phyloP scores from a whole-genome alignment of 2,797 vertebrate species.

The Alauda arvensis region DNA sequence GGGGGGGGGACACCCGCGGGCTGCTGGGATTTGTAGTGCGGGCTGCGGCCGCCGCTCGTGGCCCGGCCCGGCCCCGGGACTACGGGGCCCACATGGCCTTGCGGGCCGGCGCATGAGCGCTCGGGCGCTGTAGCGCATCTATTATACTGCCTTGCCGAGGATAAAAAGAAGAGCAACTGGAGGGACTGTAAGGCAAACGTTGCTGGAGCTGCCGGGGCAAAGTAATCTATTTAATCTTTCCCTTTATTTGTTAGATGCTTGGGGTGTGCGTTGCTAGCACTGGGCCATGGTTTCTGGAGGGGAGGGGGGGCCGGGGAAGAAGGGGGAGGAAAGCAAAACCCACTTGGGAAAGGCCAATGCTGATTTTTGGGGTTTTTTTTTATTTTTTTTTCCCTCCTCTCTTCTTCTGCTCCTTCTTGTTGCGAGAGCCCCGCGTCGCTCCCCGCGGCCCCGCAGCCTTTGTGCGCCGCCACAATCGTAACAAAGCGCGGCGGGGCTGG shows the following conservation, averaged over 20 bases:
- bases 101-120: constrained; percentile 80
- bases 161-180: constrained; percentile 80
- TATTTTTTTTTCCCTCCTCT: not conserved
- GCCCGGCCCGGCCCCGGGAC: constrained; percentile 49
- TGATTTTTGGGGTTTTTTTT: not conserved
- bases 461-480: constrained; percentile 82
- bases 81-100: constrained; percentile 76
- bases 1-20: not conserved
- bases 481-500: constrained; percentile 80
- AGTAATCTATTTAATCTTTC: constrained; percentile 80
- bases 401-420: not conserved
- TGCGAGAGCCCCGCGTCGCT: constrained; percentile 34
- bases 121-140: constrained; percentile 84
- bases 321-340: constrained; percentile 23
- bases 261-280: constrained; percentile 25
- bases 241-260: constrained; percentile 43
- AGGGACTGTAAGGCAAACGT: constrained; percentile 78
- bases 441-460: constrained; percentile 68
- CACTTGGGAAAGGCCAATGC: constrained; percentile 43
- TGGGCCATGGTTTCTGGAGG: constrained; percentile 52
- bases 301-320: not conserved
- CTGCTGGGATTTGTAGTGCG: constrained; percentile 74
- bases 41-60: not conserved
- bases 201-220: constrained; percentile 73
- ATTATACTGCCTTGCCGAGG: constrained; percentile 91